Evolutionary conservation across 2,113 vertebrate genomes (phyloP), one percentile per base, ranked within the genome.

Genomic region (Calidris pugnax): DNA sequence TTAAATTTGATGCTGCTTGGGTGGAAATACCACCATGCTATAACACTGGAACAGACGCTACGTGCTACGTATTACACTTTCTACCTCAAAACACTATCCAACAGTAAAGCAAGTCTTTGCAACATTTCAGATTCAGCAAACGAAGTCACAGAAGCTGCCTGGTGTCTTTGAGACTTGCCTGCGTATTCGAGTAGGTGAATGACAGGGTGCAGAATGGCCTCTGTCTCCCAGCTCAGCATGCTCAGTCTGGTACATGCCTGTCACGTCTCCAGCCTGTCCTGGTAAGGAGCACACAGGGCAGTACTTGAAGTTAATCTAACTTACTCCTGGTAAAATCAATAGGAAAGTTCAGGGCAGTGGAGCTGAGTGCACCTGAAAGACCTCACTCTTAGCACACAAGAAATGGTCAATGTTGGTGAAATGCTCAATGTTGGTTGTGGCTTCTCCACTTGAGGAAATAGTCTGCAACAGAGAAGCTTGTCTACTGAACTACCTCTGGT

Each of bases 21-120:
- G 15, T 85, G 27, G 43, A 81, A 88, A 87, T 47, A 86, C 10
- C 2, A 1, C 30, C 24, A 37, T 1, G 2, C n/a, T 23, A 21
- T 33, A 48, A 57, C 85, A 66, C 0, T 15, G 30, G 55, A 79
- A 23, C 8, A 17, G 43, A 4, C 11, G 11, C n/a, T 41, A 48
- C 0, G 0, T 28, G 30, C 20, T 59, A 23, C 1, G 0, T 10
- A 39, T 33, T 37, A 56, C 19, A 9, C 17, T 62, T 89, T 43
- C 41, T 45, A 62, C 48, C 48, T 66, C 51, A 78, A 77, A 81
- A 51, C 18, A 20, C 23, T 37, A 35, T 9, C 33, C 35, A 59
- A 30, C 28, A 48, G 30, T 7, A 26, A 72, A 47, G 45, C 2
- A 37, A 71, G 68, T 26, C 12, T 84, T 85, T 32, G 30, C 33